Conservation (phyloP, 2,797 vertebrate genomes). For the Falco cherrug region DNA sequence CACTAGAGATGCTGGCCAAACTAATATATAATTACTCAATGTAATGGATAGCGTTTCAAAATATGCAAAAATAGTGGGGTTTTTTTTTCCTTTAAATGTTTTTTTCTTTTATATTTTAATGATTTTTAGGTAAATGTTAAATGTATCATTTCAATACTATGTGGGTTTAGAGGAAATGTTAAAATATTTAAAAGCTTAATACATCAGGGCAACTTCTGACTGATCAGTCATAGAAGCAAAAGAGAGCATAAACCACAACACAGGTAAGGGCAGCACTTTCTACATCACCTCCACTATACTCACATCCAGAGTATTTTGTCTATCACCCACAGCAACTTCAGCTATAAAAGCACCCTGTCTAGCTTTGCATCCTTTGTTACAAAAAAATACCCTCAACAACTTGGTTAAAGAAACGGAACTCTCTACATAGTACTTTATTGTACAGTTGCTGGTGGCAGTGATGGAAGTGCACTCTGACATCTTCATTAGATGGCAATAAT, state of each 20-base stretch:
- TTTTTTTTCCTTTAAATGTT: neutral
- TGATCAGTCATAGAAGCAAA: neutral
- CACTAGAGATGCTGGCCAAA: neutral
- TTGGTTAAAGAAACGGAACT: neutral
- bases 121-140: neutral
- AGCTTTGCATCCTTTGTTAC: neutral
- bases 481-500: neutral
- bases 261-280: neutral
- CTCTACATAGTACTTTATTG: neutral
- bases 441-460: neutral
- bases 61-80: neutral
- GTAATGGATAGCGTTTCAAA: rapidly evolving
- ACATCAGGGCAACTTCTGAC: neutral
- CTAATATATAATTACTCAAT: neutral
- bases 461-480: neutral
- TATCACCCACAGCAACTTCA: neutral
- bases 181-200: neutral
- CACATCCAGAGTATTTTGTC: neutral
- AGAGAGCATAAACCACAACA: neutral
- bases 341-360: neutral
- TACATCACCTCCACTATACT: neutral
- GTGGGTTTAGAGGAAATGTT: neutral
- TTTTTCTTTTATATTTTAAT: neutral
- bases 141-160: neutral
- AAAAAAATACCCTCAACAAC: neutral